phyloP scores from a whole-genome alignment of 2,797 vertebrate species.

The Silurus aristotelis region DNA sequence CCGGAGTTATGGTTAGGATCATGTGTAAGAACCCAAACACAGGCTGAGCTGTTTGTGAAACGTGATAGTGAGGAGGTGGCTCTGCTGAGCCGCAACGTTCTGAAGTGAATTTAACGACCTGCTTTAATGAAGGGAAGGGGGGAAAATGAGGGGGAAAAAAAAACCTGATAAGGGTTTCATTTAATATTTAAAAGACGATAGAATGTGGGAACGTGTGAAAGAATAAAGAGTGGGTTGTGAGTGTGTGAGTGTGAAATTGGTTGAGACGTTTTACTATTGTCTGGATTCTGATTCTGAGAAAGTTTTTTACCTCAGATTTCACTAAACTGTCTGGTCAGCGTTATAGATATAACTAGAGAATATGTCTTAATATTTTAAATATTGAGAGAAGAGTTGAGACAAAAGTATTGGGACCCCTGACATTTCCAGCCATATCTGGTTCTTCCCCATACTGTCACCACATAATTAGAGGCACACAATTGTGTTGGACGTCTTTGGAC shows the following conservation, averaged over 20 bases:
- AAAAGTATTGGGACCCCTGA: too few species aligned
- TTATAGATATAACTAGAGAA: too few species aligned
- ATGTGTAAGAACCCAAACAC: slow-evolving; percentile 22
- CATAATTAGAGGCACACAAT: too few species aligned
- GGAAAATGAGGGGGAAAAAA: neutral
- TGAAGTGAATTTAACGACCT: slow-evolving; percentile 1
- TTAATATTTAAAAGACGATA: neutral
- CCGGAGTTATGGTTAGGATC: slow-evolving; percentile 37
- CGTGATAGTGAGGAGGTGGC: neutral
- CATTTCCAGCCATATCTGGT: too few species aligned
- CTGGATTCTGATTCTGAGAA: too few species aligned
- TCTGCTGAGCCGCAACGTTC: neutral
- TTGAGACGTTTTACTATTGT: too few species aligned
- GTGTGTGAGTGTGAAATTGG: slow-evolving; percentile 19
- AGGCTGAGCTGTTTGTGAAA: slow-evolving; percentile 18
- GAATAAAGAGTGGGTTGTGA: neutral
- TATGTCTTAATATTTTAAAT: too few species aligned
- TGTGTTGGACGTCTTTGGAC: too few species aligned
- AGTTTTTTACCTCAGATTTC: too few species aligned
- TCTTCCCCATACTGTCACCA: too few species aligned
- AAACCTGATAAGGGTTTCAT: neutral
- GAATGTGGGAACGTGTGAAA: slow-evolving; percentile 8
- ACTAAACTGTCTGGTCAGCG: too few species aligned
- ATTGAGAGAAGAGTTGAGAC: too few species aligned
- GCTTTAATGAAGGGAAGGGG: neutral